Evolutionary conservation across 2,888 invertebrate genomes (phyloP), one percentile per base, ranked within the genome.

Genomic region (Ferdinandea cuprea): DNA sequence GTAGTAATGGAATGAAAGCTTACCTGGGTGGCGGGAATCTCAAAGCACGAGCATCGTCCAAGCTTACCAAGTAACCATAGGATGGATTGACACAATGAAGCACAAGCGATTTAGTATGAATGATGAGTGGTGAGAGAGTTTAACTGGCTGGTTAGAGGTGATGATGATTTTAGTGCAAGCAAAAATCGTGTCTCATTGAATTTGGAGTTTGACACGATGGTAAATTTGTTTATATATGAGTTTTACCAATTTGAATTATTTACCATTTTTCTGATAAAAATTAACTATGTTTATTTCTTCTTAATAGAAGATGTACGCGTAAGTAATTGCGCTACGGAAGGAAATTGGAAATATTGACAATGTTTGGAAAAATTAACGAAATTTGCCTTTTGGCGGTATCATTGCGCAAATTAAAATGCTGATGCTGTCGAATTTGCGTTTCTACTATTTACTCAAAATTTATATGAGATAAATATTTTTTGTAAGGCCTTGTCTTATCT

Each of bases 51-150:
- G 69, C 80, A 71, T 76, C 66, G 25, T 42, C 5, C 21, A 40
- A 68, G 74, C 61, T 69, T 77, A 77, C 77, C 77, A 44, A 40
- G n/a, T 37, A 30, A 77, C 66, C 76, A 69, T 44, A 40, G 46
- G 59, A 46, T 71, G 77, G 40, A 52, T n/a, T 40, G 59, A 78
- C 65, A 61, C 37, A 66, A 78, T 73, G 50, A 73, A 63, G 44
- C 37, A 68, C 72, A 83, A 83, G 83, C 72, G 56, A 42, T 73
- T 63, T 69, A 68, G 56, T 50, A 78, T 72, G 83, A 68, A 37
- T 42, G 63, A 52, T 50, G 61, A 68, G 61, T 35, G 65, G 35
- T 77, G 66, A 54, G 66, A 54, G 54, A 59, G 17, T 44, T 44
- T 11, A n/a, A 58, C 54, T 59, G 44, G 48, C 42, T 40, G 40